Percentiles rank a stretch among this genome's conserved stretches.
phyloP scores from a whole-genome alignment of 2,797 vertebrate genomes.

The Lophius americanus region DNA sequence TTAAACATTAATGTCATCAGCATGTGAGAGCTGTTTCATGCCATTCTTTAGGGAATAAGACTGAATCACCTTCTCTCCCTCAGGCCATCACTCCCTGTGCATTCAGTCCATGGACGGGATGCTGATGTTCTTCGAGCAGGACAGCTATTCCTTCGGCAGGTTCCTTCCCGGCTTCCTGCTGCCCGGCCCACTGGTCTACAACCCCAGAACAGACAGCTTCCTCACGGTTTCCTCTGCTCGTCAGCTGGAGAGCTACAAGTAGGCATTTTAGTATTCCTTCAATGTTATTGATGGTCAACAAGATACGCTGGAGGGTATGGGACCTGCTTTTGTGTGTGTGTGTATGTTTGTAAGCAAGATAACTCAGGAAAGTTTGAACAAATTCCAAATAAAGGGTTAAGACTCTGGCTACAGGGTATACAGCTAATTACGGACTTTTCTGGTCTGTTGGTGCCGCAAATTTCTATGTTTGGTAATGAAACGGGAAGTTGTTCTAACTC shows the following conservation, averaged over 20 bases:
- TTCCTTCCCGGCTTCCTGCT: slow-evolving; percentile 95
- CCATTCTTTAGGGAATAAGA: neutral
- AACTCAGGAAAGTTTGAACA: no score
- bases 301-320: no score
- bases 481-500: no score
- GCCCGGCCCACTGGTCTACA: slow-evolving; percentile 91
- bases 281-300: neutral
- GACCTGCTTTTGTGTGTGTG: no score
- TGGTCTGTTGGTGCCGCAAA: no score
- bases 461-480: no score
- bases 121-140: slow-evolving; percentile 98
- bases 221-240: slow-evolving; percentile 91
- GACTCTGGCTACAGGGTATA: no score
- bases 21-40: neutral
- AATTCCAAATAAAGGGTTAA: no score
- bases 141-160: slow-evolving; percentile 93
- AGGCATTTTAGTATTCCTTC: slow-evolving; percentile 31
- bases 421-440: no score
- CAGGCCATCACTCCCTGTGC: slow-evolving; percentile 95
- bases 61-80: neutral
- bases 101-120: slow-evolving; percentile 98
- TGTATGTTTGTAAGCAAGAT: no score
- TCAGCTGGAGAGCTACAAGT: slow-evolving; percentile 97
- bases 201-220: slow-evolving; percentile 91
- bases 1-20: neutral